A percentile compares a stretch with the other conserved stretches of the same genome.
phyloP scores from a whole-genome alignment of 2,888 invertebrate species.

The Tenthredo distinguenda region DNA sequence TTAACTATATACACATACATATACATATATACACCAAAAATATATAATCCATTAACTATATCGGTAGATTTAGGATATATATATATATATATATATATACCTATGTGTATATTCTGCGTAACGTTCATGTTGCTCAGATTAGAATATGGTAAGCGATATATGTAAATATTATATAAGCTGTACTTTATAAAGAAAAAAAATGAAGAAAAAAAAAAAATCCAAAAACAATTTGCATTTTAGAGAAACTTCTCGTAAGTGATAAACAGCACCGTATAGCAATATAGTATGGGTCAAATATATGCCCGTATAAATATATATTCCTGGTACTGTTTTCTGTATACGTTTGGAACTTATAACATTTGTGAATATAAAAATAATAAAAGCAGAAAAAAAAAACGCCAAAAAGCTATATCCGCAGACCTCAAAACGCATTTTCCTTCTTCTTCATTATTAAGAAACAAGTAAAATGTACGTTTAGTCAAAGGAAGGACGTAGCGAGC shows the following conservation, averaged over 20 bases:
- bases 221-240: constrained; percentile 32
- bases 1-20: neutral
- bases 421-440: neutral
- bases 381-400: constrained; percentile 18
- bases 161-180: constrained; percentile 33
- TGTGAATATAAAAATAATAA: constrained; percentile 71
- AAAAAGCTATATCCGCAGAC: neutral
- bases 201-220: neutral
- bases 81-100: neutral
- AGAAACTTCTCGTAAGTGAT: constrained; percentile 33
- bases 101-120: neutral
- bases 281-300: neutral
- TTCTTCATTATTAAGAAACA: neutral
- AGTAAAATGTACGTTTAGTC: neutral
- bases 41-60: constrained; percentile 32
- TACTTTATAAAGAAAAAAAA: constrained; percentile 6
- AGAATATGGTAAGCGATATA: constrained; percentile 5
- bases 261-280: constrained; percentile 26
- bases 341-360: constrained; percentile 73
- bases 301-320: constrained; percentile 59
- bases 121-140: neutral
- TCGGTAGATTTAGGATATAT: neutral
- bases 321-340: constrained; percentile 65
- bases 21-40: constrained; percentile 24
- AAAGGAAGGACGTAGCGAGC: neutral